phyloP scores from a whole-genome alignment of 1,140 invertebrate species.

The Danaus plexippus region DNA sequence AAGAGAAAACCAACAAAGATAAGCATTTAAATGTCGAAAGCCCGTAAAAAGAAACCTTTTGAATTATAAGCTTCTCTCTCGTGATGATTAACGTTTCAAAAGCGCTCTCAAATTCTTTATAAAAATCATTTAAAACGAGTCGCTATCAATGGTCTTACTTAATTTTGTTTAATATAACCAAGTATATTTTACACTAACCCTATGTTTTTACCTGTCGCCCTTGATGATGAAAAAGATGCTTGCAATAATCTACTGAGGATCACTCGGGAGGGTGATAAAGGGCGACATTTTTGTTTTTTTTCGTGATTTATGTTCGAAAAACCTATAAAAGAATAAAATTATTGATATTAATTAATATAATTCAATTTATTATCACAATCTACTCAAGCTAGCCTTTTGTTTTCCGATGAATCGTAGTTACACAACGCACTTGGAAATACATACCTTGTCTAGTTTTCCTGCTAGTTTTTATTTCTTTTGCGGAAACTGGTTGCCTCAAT shows the following conservation, averaged over 20 bases:
- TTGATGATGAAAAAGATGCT: conserved; percentile 1
- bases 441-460: conserved; percentile 4
- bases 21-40: conserved; percentile 19
- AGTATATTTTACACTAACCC: not conserved
- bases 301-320: not conserved
- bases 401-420: not conserved
- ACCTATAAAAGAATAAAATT: no score
- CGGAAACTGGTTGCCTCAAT: conserved; percentile 7
- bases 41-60: conserved; percentile 19
- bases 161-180: no score
- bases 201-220: conserved; percentile 5
- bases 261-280: conserved; percentile 2
- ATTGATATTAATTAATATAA: not conserved
- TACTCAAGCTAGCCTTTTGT: not conserved
- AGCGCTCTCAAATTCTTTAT: not conserved
- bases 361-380: not conserved
- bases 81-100: conserved; percentile 22
- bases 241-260: conserved; percentile 9
- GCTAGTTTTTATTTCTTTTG: conserved; percentile 4
- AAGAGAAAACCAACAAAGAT: conserved; percentile 25
- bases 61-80: conserved; percentile 20
- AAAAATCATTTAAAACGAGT: no score
- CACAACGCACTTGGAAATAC: no score
- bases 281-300: not conserved
- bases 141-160: no score